phyloP scores from a whole-genome alignment of 1,140 invertebrate genomes.

The Lepidostoma basale region DNA sequence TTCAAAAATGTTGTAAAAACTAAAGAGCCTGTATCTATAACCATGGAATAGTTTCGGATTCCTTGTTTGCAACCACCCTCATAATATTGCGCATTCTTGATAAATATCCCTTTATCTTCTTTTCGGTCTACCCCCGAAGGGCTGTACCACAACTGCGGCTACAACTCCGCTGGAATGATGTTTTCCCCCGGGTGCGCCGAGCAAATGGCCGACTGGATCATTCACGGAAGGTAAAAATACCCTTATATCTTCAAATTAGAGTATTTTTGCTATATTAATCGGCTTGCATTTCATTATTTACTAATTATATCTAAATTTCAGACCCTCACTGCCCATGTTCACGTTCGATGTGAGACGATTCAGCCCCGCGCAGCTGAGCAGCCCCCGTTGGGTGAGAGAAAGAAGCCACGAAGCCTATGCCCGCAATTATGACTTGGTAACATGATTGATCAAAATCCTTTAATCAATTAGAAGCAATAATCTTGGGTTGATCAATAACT shows the following conservation, averaged over 20 bases:
- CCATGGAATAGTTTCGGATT: no score
- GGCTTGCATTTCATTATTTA: no score
- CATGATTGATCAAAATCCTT: no score
- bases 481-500: no score
- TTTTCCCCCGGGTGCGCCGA: constrained; percentile 84
- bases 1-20: no score
- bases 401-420: constrained; percentile 86
- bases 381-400: constrained; percentile 77
- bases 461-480: no score
- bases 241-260: no score
- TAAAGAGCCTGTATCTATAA: no score
- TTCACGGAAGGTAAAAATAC: constrained; percentile 68
- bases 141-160: constrained; percentile 84
- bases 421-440: constrained; percentile 79
- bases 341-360: constrained; percentile 83
- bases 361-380: constrained; percentile 69
- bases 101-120: neutral
- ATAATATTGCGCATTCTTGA: no score
- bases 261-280: no score
- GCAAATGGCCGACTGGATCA: constrained; percentile 84
- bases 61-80: no score
- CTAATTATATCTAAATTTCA: constrained; percentile 43
- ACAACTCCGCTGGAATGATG: constrained; percentile 91
- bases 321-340: constrained; percentile 85
- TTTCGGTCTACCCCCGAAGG: constrained; percentile 52